Conservation (phyloP, 1,140 invertebrate species). For the Anastatus disparis region DNA sequence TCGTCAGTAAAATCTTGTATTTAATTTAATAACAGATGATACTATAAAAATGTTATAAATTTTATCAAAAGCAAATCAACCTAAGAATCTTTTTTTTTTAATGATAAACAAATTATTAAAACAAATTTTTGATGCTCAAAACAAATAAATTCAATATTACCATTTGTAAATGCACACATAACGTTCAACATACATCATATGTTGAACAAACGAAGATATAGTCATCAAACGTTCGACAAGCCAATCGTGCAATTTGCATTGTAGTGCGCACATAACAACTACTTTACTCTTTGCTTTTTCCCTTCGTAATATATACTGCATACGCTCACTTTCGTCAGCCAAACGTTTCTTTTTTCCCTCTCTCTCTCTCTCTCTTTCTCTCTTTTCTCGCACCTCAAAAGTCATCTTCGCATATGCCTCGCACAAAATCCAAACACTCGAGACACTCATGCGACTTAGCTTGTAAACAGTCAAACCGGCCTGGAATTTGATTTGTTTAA, state of each 20-base stretch:
- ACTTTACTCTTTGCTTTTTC: conserved; percentile 13
- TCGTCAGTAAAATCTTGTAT: too few species aligned
- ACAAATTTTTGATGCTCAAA: too few species aligned
- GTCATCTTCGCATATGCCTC: conserved; percentile 6
- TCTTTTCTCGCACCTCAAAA: not conserved
- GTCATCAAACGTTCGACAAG: conserved; percentile 25
- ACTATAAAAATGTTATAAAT: too few species aligned
- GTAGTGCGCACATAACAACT: conserved; percentile 24
- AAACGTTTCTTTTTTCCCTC: too few species aligned
- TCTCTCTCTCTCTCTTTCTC: not conserved
- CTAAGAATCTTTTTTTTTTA: too few species aligned
- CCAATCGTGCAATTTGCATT: conserved; percentile 31
- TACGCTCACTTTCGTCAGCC: not conserved
- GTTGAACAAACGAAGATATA: too few species aligned
- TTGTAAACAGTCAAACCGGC: conserved; percentile 10
- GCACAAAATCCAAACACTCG: conserved; percentile 35
- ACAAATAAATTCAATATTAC: too few species aligned
- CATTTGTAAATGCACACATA: too few species aligned
- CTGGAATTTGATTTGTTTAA: conserved; percentile 36
- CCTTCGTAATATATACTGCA: not conserved
- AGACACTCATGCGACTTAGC: conserved; percentile 2
- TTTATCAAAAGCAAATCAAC: too few species aligned
- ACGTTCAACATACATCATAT: too few species aligned
- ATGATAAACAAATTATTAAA: too few species aligned
- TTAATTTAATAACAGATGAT: too few species aligned